Conservation (phyloP, 2,113 vertebrate genomes). For the Tyto alba region DNA sequence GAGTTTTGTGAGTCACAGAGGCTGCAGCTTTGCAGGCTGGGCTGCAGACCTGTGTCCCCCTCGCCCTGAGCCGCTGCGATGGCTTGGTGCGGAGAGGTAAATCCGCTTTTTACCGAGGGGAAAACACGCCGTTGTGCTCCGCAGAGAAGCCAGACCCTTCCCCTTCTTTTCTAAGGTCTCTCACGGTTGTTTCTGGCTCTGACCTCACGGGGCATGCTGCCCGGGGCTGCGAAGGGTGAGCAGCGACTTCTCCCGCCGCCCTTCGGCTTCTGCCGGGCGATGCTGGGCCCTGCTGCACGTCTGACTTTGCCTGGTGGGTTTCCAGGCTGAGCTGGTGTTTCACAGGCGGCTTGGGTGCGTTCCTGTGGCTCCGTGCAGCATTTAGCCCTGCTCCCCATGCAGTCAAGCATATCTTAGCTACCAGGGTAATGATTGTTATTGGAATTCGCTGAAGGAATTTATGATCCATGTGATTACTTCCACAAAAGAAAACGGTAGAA, state of each 20-base stretch:
- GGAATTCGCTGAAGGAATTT: slow-evolving; percentile 54
- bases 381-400: slow-evolving; percentile 13
- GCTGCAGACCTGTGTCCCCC: background rate
- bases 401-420: slow-evolving; percentile 24
- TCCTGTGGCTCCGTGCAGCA: background rate
- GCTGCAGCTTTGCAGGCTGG: background rate
- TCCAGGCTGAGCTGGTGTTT: background rate
- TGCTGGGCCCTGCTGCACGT: background rate
- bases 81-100: background rate
- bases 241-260: background rate
- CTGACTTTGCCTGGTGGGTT: background rate
- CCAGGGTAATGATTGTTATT: slow-evolving; percentile 44
- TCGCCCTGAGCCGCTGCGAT: accelerated
- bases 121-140: background rate
- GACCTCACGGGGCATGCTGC: background rate
- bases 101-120: background rate
- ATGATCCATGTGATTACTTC: slow-evolving; percentile 60
- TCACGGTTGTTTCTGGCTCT: background rate
- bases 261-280: background rate
- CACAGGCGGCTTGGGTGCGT: background rate
- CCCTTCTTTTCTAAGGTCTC: background rate
- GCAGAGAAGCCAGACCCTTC: background rate
- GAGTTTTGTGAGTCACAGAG: no score
- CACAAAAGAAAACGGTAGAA: slow-evolving; percentile 6
- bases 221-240: no score